Conservation (phyloP, 2,888 invertebrate species). For the Ephialtes manifestator region DNA sequence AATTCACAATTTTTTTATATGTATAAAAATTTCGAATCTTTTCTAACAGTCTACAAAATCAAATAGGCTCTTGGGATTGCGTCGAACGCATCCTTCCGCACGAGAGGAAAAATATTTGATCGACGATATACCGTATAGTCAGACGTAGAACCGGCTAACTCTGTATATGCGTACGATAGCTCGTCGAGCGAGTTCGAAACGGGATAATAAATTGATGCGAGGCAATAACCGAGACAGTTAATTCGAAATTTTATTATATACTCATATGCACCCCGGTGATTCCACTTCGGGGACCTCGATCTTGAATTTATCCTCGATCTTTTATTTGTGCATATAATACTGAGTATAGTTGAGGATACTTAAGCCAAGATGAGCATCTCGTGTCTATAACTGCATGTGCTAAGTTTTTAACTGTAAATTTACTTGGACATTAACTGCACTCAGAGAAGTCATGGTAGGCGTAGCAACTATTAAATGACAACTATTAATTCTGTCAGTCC, state of each 20-base stretch:
- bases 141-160: conserved; percentile 48
- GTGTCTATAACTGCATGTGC: background rate
- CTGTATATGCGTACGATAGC: conserved; percentile 43
- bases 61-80: conserved; percentile 32
- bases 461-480: background rate
- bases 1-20: no score
- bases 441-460: background rate
- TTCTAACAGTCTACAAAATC: conserved; percentile 34
- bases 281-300: conserved; percentile 34
- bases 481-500: no score
- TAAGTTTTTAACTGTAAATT: background rate
- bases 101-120: conserved; percentile 52
- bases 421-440: background rate
- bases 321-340: background rate
- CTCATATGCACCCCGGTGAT: conserved; percentile 15
- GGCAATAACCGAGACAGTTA: conserved; percentile 69
- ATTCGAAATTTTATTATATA: conserved; percentile 53
- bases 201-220: conserved; percentile 69
- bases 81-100: conserved; percentile 59
- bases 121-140: conserved; percentile 64
- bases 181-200: conserved; percentile 66
- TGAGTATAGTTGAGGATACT: background rate
- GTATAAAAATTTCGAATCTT: background rate
- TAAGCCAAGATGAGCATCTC: background rate
- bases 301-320: conserved; percentile 6